Conservation (phyloP, 2,888 invertebrate species). For the Portevinia maculata region DNA sequence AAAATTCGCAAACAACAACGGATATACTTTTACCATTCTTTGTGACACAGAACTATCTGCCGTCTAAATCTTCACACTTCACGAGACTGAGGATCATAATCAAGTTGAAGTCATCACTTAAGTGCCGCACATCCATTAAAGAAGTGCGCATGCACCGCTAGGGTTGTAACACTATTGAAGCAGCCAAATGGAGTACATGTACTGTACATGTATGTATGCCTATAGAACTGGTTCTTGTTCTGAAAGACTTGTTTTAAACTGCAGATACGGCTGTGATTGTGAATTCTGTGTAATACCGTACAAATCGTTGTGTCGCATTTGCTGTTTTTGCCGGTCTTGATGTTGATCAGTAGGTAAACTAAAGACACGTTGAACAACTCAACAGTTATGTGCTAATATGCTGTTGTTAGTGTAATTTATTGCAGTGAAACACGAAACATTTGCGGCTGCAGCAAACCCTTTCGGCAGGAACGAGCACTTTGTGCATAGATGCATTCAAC, state of each 20-base stretch:
- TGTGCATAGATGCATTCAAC: constrained; percentile 17
- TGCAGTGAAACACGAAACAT: background rate
- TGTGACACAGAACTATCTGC: constrained; percentile 19
- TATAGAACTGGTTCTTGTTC: constrained; percentile 44
- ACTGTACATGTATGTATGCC: background rate
- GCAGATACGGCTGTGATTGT: constrained; percentile 1
- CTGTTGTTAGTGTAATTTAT: constrained; percentile 42
- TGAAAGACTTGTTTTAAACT: constrained; percentile 50
- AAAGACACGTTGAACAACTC: constrained; percentile 28
- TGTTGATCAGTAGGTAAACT: constrained; percentile 29
- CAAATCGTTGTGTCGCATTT: constrained; percentile 25
- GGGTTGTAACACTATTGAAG: constrained; percentile 9
- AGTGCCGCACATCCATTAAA: constrained; percentile 27
- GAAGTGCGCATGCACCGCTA: constrained; percentile 34
- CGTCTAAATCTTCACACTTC: constrained; percentile 47
- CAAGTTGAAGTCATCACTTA: constrained; percentile 29
- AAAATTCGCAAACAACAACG: constrained; percentile 24
- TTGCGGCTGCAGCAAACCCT: background rate
- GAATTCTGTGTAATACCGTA: constrained; percentile 37
- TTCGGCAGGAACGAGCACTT: background rate
- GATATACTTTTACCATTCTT: background rate
- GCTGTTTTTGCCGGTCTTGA: constrained; percentile 20
- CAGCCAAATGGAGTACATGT: background rate
- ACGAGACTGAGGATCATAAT: constrained; percentile 20
- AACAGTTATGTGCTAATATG: constrained; percentile 45